Evolutionary conservation across 2,797 vertebrate genomes (phyloP).

Genomic region (Hybognathus amarus): DNA sequence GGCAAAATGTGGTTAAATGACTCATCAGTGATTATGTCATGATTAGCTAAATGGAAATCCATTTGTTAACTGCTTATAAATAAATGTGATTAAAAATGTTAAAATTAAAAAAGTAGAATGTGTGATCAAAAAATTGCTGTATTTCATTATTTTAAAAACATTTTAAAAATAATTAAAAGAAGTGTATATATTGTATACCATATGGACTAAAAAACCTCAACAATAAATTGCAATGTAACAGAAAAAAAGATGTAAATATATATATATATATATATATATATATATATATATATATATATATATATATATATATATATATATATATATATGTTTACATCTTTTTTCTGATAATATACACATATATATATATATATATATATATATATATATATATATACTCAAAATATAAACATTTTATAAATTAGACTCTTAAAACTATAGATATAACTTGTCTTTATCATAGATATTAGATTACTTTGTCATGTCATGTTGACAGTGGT

Average conservation of each 20-base stretch:
- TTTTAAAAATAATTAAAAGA: neutral
- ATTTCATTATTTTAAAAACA: neutral
- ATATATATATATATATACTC: neutral
- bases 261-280: neutral
- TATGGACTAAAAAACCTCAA: neutral
- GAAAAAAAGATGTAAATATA: too few species aligned
- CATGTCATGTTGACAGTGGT: slow-evolving; percentile 24
- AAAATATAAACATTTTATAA: neutral
- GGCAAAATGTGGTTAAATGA: slow-evolving; percentile 32
- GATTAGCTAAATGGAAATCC: slow-evolving; percentile 29
- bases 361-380: too few species aligned
- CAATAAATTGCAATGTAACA: neutral
- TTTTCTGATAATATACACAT: too few species aligned
- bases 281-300: too few species aligned
- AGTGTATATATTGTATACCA: neutral
- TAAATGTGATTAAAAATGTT: slow-evolving; percentile 19
- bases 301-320: neutral
- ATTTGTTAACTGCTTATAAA: neutral
- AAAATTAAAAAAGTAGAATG: neutral
- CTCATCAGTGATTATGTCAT: slow-evolving; percentile 32
- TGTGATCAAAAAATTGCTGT: neutral
- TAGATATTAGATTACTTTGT: slow-evolving; percentile 25
- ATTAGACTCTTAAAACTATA: neutral
- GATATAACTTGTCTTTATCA: slow-evolving; percentile 15
- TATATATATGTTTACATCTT: too few species aligned